Evolutionary conservation across 2,797 vertebrate species (phyloP), one percentile per base, ranked within the genome.

Genomic region (Pipistrellus kuhlii): DNA sequence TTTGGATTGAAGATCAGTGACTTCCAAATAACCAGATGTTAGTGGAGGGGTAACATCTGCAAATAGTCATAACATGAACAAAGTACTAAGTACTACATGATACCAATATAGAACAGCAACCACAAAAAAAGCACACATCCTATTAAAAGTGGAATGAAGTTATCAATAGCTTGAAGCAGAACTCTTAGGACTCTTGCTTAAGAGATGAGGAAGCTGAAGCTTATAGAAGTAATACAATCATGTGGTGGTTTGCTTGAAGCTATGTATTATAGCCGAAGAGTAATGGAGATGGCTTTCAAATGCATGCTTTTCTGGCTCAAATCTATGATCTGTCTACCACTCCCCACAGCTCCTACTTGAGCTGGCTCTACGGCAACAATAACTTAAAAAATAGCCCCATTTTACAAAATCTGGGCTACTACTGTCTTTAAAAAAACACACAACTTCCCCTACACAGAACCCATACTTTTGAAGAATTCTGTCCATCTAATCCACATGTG

Each of bases 1-100:
- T 97, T 99, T 99, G 78, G 99, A 98, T 97, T 98, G 99, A 87
- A 99, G 98, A 95, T 99, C 99, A 3, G 99, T 99, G 96, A 99
- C 99, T 98, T 99, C 99, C 98, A 99, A 98, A 97, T 99, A 99
- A 14, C 99, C 99, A 72, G 99, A 98, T 38, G 98, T 98, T 97
- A 98, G 95, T 27, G 99, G 99, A 93, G 99, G 99, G 11, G 98
- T 99, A 85, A 98, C 98, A 95, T 99, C 99, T 99, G 98, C 91
- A 97, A 97, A 96, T 11, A 96, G 94, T 85, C 96, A 97, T 5
- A 27, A 96, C 87, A 96, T 7, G 17, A 85, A 27, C 6, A 9
- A 8, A 78, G 20, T 20, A 55, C 93, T 91, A 94, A 88, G 87
- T 77, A 73, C 32, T 46, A 48, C 35, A 51, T 11, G 46, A 72